Evolutionary conservation across 2,888 invertebrate species (phyloP).

Genomic region (Drosophila birchii): DNA sequence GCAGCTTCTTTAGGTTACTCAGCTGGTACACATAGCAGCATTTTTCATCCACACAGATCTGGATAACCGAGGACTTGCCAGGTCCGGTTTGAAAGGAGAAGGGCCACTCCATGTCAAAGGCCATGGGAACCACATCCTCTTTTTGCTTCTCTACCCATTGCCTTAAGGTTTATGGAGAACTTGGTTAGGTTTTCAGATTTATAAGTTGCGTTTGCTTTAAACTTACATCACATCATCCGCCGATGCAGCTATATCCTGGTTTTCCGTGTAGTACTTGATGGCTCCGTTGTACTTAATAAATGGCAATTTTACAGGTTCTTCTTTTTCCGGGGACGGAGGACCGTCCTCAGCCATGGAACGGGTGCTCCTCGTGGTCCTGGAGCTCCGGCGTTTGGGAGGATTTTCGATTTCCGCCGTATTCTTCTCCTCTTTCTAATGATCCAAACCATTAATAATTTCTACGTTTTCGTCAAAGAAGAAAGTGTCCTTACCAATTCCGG

Average conservation of each 20-base stretch:
- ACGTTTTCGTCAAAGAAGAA: neutral
- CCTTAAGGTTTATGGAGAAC: constrained; percentile 50
- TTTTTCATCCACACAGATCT: constrained; percentile 86
- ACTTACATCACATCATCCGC: constrained; percentile 85
- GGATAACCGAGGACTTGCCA: constrained; percentile 87
- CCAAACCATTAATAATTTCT: neutral
- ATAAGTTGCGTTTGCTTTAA: no score
- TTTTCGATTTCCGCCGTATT: constrained; percentile 68
- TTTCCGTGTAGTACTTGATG: constrained; percentile 83
- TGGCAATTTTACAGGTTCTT: constrained; percentile 63
- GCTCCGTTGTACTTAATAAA: constrained; percentile 80
- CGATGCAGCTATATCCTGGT: constrained; percentile 85
- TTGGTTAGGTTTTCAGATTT: neutral
- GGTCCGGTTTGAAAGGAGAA: constrained; percentile 87
- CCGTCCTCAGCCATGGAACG: constrained; percentile 71
- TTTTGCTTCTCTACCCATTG: constrained; percentile 82
- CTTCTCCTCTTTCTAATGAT: constrained; percentile 44
- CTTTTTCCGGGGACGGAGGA: constrained; percentile 63
- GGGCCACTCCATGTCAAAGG: constrained; percentile 89
- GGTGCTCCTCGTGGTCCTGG: constrained; percentile 73
- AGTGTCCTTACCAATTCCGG: constrained; percentile 50
- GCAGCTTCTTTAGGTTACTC: constrained; percentile 86
- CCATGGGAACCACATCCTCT: constrained; percentile 85
- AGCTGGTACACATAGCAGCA: constrained; percentile 87
- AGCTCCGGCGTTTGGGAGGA: constrained; percentile 80